Percentiles rank a stretch among this genome's conserved stretches.
Conservation (phyloP, 2,888 invertebrate species). For the Pyrocoelia pectoralis region DNA sequence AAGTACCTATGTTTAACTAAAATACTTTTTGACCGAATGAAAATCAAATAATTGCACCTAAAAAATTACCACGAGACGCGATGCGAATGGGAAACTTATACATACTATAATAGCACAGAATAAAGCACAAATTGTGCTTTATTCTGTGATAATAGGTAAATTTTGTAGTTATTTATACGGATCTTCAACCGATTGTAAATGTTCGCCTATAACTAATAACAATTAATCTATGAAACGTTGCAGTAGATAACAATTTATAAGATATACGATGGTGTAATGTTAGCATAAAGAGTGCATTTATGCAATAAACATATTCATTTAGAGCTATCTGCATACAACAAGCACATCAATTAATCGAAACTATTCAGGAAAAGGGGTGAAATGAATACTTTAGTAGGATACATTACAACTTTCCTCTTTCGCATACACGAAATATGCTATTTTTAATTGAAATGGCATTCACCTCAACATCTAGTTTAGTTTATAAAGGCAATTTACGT, state of each 20-base stretch:
- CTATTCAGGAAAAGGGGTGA: background rate
- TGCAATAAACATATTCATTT: background rate
- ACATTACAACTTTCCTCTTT: background rate
- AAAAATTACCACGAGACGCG: no score
- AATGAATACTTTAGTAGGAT: background rate
- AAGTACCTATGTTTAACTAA: no score
- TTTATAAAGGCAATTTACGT: background rate
- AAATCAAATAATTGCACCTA: no score
- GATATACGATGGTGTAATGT: background rate
- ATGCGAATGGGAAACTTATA: no score
- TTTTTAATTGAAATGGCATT: background rate
- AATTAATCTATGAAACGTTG: background rate
- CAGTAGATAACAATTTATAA: no score
- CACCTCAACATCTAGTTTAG: background rate
- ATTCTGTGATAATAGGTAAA: no score
- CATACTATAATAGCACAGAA: no score
- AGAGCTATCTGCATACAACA: background rate
- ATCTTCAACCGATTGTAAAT: no score
- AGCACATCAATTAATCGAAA: background rate
- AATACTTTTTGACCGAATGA: no score
- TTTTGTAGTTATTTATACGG: no score
- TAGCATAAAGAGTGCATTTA: background rate
- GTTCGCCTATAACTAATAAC: no score
- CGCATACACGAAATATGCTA: background rate
- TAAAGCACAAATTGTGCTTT: no score